Evolutionary conservation across 2,797 vertebrate species (phyloP), one percentile per base, ranked within the genome.

Genomic region (Bufotes viridis): DNA sequence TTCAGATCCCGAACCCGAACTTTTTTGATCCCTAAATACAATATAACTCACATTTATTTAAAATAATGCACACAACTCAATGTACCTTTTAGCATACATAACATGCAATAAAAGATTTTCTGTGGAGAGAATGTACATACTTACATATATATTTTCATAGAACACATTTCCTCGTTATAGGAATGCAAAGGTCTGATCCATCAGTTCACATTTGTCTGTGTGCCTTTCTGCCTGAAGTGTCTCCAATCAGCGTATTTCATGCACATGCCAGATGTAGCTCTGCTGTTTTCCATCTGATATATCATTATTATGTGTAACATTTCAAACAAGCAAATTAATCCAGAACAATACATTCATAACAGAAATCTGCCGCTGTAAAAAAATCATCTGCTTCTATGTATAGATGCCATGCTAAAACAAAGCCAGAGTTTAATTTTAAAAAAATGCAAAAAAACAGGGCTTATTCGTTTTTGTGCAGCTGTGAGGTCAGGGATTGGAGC

Each of bases 251-350:
- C 61, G 58, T 79, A 79, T 53, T 80, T 24, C 67, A 80, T 79
- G 51, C 84, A 70, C 63, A 80, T 76, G 51, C 75, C 84, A 79
- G 84, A 86, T 86, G 84, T 70, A 86, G 70, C 76, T 69, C n/a
- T 49, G 26, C 53, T 79, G 69, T 79, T 86, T 55, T 86, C 17
- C 29, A 22, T 86, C 60, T 80, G 22, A 86, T 61, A 80, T 80
- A 76, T 70, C 84, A 86, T 86, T 63, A 86, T 86, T 86, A 86
- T 80, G 75, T 34, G 76, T 69, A 65, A 80, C 49, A 42, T 79
- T 78, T 22, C 58, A 86, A 86, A 53, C 29, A 69, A 69, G 53
- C 63, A 53, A 67, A 80, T 80, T 70, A 80, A 80, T 86, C 13
- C 49, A 80, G 24, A 57, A 79, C 42, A 69, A 60, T 79, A n/a